Percentiles rank a stretch among this genome's conserved stretches.
phyloP scores from a whole-genome alignment of 1,140 invertebrate species.

The Drosophila arawakana region DNA sequence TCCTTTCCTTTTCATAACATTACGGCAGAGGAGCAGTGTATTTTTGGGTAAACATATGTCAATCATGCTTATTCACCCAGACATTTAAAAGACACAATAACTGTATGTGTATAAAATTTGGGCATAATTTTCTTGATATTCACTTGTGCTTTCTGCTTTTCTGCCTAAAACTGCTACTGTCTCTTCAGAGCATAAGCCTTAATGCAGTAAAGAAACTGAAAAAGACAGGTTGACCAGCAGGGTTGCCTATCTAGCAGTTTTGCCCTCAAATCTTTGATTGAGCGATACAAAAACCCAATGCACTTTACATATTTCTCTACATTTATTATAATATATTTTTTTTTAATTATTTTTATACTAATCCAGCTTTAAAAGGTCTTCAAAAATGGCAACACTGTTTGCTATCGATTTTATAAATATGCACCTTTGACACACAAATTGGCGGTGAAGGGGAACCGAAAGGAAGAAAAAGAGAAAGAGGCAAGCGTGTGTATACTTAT shows the following conservation, averaged over 20 bases:
- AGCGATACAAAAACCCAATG: too few relatives aligned
- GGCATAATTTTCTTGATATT: constrained; percentile 13
- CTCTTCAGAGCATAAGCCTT: neutral
- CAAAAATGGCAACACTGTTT: too few relatives aligned
- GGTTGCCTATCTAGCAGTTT: too few relatives aligned
- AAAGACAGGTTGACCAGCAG: neutral
- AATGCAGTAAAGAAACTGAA: neutral
- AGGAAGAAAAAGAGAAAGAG: neutral
- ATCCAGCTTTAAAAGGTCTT: too few relatives aligned
- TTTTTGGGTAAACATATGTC: constrained; percentile 15
- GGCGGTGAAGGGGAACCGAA: too few relatives aligned
- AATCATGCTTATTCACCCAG: constrained; percentile 24
- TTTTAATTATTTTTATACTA: too few relatives aligned
- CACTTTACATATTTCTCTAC: too few relatives aligned
- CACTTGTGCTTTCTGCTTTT: neutral
- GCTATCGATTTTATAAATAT: constrained; percentile 32
- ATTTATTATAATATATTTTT: too few relatives aligned
- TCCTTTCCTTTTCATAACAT: neutral
- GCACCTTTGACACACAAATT: neutral
- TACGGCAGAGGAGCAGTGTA: neutral
- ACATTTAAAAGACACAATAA: constrained; percentile 12
- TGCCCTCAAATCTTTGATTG: too few relatives aligned
- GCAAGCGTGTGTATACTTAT: constrained; percentile 1
- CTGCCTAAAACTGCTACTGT: neutral
- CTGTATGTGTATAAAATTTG: neutral